These are phyloP conservation scores for Tinamus guttatus DNA, from an alignment of 2,113 vertebrate genomes.

Conservation along the genomic window DNA sequence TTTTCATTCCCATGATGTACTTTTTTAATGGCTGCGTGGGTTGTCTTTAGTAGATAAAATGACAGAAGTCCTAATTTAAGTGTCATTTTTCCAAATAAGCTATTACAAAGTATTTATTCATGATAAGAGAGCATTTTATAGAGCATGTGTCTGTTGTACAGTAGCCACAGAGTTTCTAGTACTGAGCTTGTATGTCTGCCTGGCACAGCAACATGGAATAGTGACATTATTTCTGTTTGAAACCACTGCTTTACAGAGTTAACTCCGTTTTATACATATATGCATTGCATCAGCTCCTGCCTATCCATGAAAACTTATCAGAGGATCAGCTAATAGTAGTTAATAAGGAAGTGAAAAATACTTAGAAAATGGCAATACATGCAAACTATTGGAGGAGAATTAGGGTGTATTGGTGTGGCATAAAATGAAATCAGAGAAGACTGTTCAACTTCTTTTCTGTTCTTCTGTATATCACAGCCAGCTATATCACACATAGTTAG, in stretches of 20 bases:
- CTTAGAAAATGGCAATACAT: neutral
- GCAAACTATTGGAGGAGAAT: neutral
- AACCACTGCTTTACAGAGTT: neutral
- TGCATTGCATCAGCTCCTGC: neutral
- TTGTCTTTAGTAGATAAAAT: accelerated
- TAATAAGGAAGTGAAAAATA: neutral
- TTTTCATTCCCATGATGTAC: neutral
- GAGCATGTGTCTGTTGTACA: neutral
- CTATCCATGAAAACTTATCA: neutral
- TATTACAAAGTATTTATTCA: neutral
- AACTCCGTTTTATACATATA: neutral
- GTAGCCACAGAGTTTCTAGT: neutral
- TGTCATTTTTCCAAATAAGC: neutral
- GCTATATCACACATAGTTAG: neutral
- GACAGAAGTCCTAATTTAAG: neutral
- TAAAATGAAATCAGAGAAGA: neutral
- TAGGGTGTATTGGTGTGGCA: neutral
- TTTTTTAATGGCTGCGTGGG: neutral
- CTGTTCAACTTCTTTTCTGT: neutral
- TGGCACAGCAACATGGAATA: neutral
- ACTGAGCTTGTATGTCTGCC: neutral
- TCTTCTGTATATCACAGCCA: neutral
- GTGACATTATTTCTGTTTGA: neutral
- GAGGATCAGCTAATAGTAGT: neutral
- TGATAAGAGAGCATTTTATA: neutral